Evolutionary conservation across 2,113 vertebrate genomes (phyloP).

Genomic region (Phycodurus eques): DNA sequence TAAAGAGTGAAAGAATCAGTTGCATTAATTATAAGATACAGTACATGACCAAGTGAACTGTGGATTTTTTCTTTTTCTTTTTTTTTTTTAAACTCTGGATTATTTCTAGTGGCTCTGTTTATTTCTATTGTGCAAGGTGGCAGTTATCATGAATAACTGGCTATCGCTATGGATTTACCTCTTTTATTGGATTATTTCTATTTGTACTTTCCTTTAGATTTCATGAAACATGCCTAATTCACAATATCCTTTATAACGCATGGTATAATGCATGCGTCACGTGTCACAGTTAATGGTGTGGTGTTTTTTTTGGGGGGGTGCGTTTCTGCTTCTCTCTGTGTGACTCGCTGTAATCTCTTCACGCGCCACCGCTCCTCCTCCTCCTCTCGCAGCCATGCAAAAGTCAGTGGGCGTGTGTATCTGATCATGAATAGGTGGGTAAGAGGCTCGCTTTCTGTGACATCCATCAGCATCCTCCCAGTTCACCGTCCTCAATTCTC

Average conservation of each 20-base stretch:
- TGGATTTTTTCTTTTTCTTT: too few relatives aligned
- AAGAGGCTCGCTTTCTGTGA: conserved; percentile 75
- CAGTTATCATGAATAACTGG: background rate
- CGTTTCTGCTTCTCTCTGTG: conserved; percentile 29
- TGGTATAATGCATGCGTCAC: background rate
- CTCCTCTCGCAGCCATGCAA: conserved; percentile 86
- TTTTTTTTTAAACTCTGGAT: too few relatives aligned
- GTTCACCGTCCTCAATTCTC: conserved; percentile 19
- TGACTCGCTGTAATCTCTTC: conserved; percentile 46
- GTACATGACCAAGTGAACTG: too few relatives aligned
- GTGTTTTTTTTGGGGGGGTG: background rate
- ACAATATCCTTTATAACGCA: background rate
- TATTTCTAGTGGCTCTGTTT: too few relatives aligned
- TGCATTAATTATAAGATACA: too few relatives aligned
- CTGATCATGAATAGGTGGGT: conserved; percentile 99
- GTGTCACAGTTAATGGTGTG: background rate
- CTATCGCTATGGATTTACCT: too few relatives aligned
- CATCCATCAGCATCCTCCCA: conserved; percentile 51
- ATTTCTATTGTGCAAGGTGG: too few relatives aligned
- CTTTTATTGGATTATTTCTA: too few relatives aligned
- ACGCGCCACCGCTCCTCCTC: conserved; percentile 50
- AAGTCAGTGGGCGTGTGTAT: conserved; percentile 98
- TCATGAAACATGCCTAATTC: background rate
- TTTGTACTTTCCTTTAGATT: too few relatives aligned
- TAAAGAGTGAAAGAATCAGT: too few relatives aligned